Percentiles rank a stretch among this genome's conserved stretches.
These are phyloP conservation scores for Crocidura indochinensis DNA, from an alignment of 2,797 vertebrate genomes.

Conservation along the genomic window DNA sequence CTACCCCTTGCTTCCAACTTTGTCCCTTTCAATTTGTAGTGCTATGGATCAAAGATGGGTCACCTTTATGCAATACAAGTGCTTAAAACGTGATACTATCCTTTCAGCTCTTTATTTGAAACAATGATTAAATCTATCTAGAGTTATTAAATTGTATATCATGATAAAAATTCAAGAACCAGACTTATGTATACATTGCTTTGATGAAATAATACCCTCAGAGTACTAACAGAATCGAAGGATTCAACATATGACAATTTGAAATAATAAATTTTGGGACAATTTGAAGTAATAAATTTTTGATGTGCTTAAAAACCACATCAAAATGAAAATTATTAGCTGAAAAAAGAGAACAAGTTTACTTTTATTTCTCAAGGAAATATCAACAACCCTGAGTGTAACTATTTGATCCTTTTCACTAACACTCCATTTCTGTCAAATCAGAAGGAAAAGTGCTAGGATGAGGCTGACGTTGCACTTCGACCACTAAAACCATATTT, in stretches of 20 bases:
- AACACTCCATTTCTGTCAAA: constrained; percentile 68
- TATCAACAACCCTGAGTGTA: constrained; percentile 9
- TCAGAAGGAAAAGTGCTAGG: constrained; percentile 30
- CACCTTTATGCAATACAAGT: too few relatives aligned
- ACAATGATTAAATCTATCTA: too few relatives aligned
- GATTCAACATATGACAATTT: not conserved
- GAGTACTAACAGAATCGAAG: not conserved
- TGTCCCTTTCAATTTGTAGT: constrained; percentile 93
- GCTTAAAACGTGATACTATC: too few relatives aligned
- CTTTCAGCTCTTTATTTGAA: too few relatives aligned
- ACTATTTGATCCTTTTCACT: constrained; percentile 47
- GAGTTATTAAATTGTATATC: too few relatives aligned
- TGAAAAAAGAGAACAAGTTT: not conserved
- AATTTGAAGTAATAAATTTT: too few relatives aligned
- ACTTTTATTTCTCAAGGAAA: constrained; percentile 65
- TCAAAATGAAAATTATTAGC: constrained; percentile 64
- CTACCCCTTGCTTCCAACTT: constrained; percentile 88
- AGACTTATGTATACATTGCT: too few relatives aligned
- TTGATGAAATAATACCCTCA: constrained; percentile 10
- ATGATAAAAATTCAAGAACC: too few relatives aligned
- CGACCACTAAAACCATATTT: not conserved
- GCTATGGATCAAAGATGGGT: too few relatives aligned
- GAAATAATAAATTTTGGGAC: constrained; percentile 8
- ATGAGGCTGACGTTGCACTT: constrained; percentile 5
- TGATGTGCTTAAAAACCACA: constrained; percentile 24